These are phyloP conservation scores for Orussus abietinus DNA, from an alignment of 1,140 invertebrate species.

Conservation along the genomic window DNA sequence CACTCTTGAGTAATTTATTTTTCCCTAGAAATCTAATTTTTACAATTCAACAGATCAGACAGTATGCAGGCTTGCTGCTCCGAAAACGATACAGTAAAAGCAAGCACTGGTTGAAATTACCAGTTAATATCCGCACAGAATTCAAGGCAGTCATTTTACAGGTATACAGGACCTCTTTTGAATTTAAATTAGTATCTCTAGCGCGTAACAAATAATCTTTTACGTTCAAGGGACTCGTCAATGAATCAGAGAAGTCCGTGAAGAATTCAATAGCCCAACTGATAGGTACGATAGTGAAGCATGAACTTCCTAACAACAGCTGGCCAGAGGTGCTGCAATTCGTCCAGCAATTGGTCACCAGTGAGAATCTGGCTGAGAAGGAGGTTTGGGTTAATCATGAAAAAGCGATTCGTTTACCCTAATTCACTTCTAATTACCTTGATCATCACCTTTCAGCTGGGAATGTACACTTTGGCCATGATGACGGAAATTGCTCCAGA, in stretches of 20 bases:
- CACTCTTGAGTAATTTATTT: constrained; percentile 6
- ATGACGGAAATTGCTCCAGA: constrained; percentile 62
- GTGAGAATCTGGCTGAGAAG: constrained; percentile 55
- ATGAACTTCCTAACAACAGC: constrained; percentile 63
- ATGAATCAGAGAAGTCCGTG: constrained; percentile 61
- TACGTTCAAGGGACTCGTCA: constrained; percentile 54
- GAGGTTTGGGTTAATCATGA: constrained; percentile 52
- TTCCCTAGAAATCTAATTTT: constrained; percentile 5
- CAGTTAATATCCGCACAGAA: constrained; percentile 39
- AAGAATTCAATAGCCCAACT: constrained; percentile 64
- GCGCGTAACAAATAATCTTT: constrained; percentile 11
- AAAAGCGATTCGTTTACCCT: constrained; percentile 13
- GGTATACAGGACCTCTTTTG: constrained; percentile 23
- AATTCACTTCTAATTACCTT: constrained; percentile 5
- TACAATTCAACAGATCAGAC: constrained; percentile 56
- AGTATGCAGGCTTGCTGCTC: constrained; percentile 65
- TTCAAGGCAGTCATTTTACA: constrained; percentile 38
- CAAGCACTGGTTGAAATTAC: constrained; percentile 60
- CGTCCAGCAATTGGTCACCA: constrained; percentile 58
- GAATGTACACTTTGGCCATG: constrained; percentile 62
- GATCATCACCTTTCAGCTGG: constrained; percentile 51
- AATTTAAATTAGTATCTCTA: constrained; percentile 13
- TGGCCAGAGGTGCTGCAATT: constrained; percentile 73
- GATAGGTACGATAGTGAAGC: constrained; percentile 66
- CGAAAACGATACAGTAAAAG: constrained; percentile 59